Percentiles rank a stretch among this genome's conserved stretches.
phyloP scores from a whole-genome alignment of 1,140 invertebrate genomes.

The Microplitis mediator region DNA sequence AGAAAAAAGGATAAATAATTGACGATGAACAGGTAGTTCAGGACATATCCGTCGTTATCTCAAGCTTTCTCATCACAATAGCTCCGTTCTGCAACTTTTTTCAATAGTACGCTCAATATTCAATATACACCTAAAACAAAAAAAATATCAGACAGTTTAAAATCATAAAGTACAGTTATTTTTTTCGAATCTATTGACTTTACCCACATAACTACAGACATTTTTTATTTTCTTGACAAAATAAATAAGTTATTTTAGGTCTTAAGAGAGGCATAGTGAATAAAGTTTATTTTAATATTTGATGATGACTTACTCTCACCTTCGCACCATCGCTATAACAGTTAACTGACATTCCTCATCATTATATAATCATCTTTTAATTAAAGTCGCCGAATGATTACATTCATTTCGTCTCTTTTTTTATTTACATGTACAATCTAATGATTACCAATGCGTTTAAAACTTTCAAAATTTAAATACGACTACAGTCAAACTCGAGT shows the following conservation, averaged over 20 bases:
- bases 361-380: too few species aligned
- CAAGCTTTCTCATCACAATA: neutral
- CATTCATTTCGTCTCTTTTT: too few species aligned
- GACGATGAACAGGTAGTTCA: constrained; percentile 13
- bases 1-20: constrained; percentile 5
- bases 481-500: neutral
- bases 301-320: too few species aligned
- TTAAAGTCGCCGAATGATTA: too few species aligned
- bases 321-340: too few species aligned
- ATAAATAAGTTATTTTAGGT: too few species aligned
- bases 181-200: neutral
- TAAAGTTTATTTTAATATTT: too few species aligned
- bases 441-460: too few species aligned
- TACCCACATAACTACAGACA: neutral
- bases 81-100: constrained; percentile 1
- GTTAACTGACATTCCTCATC: too few species aligned
- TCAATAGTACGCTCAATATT: constrained; percentile 4
- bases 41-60: constrained; percentile 11
- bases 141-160: neutral
- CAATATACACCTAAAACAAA: neutral
- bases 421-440: too few species aligned
- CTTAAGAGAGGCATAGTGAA: too few species aligned
- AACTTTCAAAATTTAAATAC: too few species aligned
- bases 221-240: neutral
- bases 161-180: neutral